Base-by-base conservation (phyloP, 1,140 invertebrate species). In the Zaprionus tsacasi region DNA sequence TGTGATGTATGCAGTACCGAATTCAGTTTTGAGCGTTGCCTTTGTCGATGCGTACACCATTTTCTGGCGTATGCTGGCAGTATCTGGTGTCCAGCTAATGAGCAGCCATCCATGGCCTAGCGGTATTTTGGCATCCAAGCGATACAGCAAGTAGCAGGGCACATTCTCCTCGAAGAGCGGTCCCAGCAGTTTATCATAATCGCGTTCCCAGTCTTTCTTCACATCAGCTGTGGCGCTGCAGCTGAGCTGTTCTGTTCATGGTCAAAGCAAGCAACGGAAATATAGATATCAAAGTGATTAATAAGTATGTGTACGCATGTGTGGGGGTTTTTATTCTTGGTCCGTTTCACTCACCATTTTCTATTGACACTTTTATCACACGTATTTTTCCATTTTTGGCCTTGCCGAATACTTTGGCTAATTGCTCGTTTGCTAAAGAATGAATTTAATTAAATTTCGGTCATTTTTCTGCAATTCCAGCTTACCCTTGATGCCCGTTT, bases 41-140 rank as follows among this genome's bases (percentile, higher is more conserved):
- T 99, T 98, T 0, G 99, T 99, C 0, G 98, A 99, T 0, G 99
- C 99, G 93, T 99, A 99, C 36, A 99, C 94, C 99, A 99, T 99
- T 93, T 99, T 99, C 87, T 99, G 96, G 71, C 98, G 94, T 5
- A 98, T 96, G 8, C 96, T 95, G 10, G 98, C 96, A 76, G 95
- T 95, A 90, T 99, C 98, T 5, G 98, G 98, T 25, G 96, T 98
- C 97, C 98, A 99, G 78, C 96, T 97, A 52, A 99, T 96, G 12
- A 99, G 94, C 0, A 99, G 91, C 99, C 99, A 99, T 86, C 99
- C 96, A 93, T 98, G 96, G 8, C 96, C 96, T 3, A 95, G 94
- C 67, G 96, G 95, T 83, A 95, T 96, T 88, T 95, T 95, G 25
- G 94, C 93, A 92, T 99, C 98, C 79, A 99, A 94, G 64, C 98